Evolutionary conservation across 2,797 vertebrate species (phyloP).

Genomic region (Benthosema pterotum): DNA sequence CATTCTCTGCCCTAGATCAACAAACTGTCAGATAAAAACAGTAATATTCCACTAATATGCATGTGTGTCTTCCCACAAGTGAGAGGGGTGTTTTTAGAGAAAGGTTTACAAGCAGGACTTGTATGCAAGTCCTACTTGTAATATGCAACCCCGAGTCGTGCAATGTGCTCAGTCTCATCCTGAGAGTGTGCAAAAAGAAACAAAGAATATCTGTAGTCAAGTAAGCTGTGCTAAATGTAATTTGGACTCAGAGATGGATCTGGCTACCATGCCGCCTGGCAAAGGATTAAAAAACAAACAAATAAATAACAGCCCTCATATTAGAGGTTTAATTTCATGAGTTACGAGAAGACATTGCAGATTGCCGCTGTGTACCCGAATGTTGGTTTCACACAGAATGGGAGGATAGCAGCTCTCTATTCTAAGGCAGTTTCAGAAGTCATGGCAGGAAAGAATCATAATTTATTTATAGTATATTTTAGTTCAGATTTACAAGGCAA

Average conservation of each 20-base stretch:
- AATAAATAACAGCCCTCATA: neutral
- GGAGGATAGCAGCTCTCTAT: neutral
- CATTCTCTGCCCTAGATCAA: too few species aligned
- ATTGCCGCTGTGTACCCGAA: neutral
- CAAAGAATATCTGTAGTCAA: too few species aligned
- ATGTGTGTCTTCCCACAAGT: too few species aligned
- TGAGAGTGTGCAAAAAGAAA: too few species aligned
- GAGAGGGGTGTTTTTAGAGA: too few species aligned
- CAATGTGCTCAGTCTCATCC: too few species aligned
- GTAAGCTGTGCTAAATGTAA: too few species aligned
- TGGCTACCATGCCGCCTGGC: neutral
- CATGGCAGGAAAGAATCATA: neutral
- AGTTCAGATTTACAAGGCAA: neutral
- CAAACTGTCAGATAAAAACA: neutral
- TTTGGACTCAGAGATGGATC: too few species aligned
- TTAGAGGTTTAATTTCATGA: slow-evolving; percentile 15
- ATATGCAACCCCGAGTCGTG: too few species aligned
- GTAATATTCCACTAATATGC: slow-evolving; percentile 2
- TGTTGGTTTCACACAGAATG: neutral
- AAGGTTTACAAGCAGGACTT: too few species aligned
- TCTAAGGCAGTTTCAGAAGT: neutral
- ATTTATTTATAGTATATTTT: neutral
- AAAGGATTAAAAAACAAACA: neutral
- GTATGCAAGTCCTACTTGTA: too few species aligned
- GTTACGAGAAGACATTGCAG: slow-evolving; percentile 6